Base-by-base conservation (phyloP, 2,888 invertebrate species). In the Harpalus rubripes region DNA sequence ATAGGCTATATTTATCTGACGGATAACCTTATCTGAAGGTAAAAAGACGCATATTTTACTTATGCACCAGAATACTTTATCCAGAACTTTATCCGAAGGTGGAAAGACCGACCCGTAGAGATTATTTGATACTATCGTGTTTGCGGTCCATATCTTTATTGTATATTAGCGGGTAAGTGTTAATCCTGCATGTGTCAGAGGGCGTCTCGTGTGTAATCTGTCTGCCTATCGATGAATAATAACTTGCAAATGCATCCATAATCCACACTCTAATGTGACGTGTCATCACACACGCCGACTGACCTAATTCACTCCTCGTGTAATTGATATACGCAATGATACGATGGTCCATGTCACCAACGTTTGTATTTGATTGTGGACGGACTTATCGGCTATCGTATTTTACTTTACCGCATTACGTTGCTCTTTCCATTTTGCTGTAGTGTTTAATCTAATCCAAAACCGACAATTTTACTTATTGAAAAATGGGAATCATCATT, bases 151-250 rank as follows among this genome's bases (percentile, higher is more conserved):
- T 52, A 52, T 52, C 44, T 52, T 52, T 52, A 52, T 52, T 52
- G 44, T 52, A 12, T 8, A 52, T 52, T 8, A 12, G 44, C 8
- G 7, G 44, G 10, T 52, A 74, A 74, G 44, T 74, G 72, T 74
- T 44, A 74, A 74, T 74, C 41, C 72, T 52, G 44, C 10, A 8
- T 12, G 44, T 52, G 44, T 52, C 44, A 52, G 16, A 44, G 44
- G 18, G 16, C 72, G 44, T 68, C 39, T 68, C 18, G 41, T 68
- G 41, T 68, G 68, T 68, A 68, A 68, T 76, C 76, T 76, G 76
- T 76, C 76, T 52, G 76, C 44, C 44, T 80, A 80, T 80, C 61
- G 61, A 80, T 80, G 61, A 80, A 80, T 80, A 61, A 80, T 80
- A 78, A 78, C 78, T 78, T 78, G 78, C 56, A 58, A 78, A 78